Percentiles rank a stretch among this genome's conserved stretches.
phyloP scores from a whole-genome alignment of 2,797 vertebrate species.

The Aplochiton taeniatus region DNA sequence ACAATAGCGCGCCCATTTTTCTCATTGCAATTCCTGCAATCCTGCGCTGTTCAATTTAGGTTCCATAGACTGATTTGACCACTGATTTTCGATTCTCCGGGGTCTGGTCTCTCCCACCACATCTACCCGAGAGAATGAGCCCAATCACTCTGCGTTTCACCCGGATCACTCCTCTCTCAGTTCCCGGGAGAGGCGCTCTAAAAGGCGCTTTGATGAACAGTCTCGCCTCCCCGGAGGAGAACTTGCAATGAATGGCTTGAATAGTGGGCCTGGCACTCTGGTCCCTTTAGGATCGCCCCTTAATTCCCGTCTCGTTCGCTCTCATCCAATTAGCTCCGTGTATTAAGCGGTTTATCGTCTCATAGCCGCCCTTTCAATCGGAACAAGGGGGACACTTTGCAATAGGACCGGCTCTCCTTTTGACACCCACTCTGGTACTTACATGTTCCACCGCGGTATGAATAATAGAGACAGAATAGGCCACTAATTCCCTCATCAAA shows the following conservation, averaged over 20 bases:
- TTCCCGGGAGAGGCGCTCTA: constrained; percentile 70
- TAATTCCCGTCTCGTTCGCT: constrained; percentile 99
- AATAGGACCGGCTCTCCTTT: constrained; percentile 99
- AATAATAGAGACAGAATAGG: constrained; percentile 99
- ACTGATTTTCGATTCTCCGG: constrained; percentile 70
- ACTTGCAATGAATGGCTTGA: constrained; percentile 85
- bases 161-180: constrained; percentile 69
- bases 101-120: constrained; percentile 63
- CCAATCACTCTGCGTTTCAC: constrained; percentile 72
- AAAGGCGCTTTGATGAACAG: constrained; percentile 91
- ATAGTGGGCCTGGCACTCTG: constrained; percentile 91
- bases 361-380: constrained; percentile 99
- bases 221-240: constrained; percentile 80
- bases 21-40: constrained; percentile 27
- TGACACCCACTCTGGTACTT: constrained; percentile 97
- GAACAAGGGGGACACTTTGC: constrained; percentile 99
- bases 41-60: background rate
- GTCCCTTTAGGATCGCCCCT: constrained; percentile 89
- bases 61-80: constrained; percentile 50
- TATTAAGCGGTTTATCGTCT: constrained; percentile 99
- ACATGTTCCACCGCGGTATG: constrained; percentile 98
- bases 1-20: constrained; percentile 50
- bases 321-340: constrained; percentile 99
- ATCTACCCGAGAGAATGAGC: constrained; percentile 68
- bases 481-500: constrained; percentile 99